Conservation (phyloP, 2,797 vertebrate genomes). For the Gephyroberyx darwinii region DNA sequence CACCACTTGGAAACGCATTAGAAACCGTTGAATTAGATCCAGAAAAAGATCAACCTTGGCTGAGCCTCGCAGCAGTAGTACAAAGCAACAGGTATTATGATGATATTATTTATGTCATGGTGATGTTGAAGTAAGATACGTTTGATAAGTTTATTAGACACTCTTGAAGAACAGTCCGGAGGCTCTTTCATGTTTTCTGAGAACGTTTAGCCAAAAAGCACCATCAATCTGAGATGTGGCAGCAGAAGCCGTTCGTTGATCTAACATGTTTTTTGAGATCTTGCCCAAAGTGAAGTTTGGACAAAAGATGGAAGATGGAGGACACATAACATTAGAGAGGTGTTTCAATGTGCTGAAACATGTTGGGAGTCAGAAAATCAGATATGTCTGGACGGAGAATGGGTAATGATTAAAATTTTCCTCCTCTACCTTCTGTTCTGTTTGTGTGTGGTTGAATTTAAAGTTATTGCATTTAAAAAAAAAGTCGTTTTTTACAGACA, state of each 20-base stretch:
- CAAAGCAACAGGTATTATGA: not conserved
- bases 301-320: not conserved
- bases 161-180: not conserved
- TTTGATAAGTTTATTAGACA: not conserved
- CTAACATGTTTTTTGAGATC: not conserved
- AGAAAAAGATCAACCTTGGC: not conserved
- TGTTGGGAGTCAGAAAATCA: too few relatives aligned
- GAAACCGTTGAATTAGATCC: not conserved
- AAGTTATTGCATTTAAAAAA: not conserved
- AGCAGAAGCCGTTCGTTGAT: not conserved
- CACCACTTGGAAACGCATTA: too few relatives aligned
- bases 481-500: too few relatives aligned
- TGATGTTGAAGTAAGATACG: too few relatives aligned
- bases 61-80: not conserved
- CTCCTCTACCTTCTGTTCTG: too few relatives aligned
- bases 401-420: constrained; percentile 7
- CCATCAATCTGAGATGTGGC: not conserved
- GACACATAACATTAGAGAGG: constrained; percentile 8
- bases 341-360: not conserved
- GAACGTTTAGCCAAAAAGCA: not conserved
- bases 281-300: not conserved
- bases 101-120: too few relatives aligned
- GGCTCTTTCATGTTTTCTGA: not conserved
- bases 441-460: too few relatives aligned
- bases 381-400: constrained; percentile 1